Base-by-base conservation (phyloP, 1,140 invertebrate species). In the Mylabris phalerata region DNA sequence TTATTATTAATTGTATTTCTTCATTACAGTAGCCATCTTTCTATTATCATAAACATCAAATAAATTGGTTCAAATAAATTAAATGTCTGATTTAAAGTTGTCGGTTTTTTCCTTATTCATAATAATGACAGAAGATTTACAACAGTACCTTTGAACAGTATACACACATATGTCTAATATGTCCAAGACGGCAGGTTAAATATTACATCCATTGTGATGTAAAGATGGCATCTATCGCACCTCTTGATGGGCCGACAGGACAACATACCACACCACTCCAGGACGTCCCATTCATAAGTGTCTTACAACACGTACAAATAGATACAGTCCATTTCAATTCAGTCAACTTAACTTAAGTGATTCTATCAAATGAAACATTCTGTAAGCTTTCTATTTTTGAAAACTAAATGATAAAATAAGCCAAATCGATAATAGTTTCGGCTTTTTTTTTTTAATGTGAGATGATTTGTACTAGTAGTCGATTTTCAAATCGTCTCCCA, bases 51-150 rank as follows among this genome's bases (percentile, higher is more conserved):
- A 69, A 67, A 64, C 64, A 67, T 64, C 61, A 66, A 67, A 69
- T 67, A 67, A 67, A 69, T 69, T 67, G 61, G 62, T 63, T 27
- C 64, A 58, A 59, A 69, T 67, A 67, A 69, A 69, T 69, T 66
- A 62, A 60, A 63, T 66, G 67, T 69, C 67, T 65, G 7, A 32
- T 32, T 5, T 3, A 1, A 32, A 32, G 32, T 32, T 32, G 32
- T 32, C 4, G 50, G 55, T 26, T 25, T 54, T 26, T 54, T 10
- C 55, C 63, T 19, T 19, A 19, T 19, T 19, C 19, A 19, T 62
- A 63, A 63, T 67, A 65, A 68, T 68, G 64, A 66, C 50, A 57
- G 26, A 52, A 65, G 63, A 67, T 67, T 67, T 67, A 67, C 66
- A 66, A 61, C 61, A 48, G 41, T 49, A 52, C 46, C 49, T 52